These are phyloP conservation scores for Pseudonaja textilis DNA, from an alignment of 2,113 vertebrate species.

Conservation along the genomic window DNA sequence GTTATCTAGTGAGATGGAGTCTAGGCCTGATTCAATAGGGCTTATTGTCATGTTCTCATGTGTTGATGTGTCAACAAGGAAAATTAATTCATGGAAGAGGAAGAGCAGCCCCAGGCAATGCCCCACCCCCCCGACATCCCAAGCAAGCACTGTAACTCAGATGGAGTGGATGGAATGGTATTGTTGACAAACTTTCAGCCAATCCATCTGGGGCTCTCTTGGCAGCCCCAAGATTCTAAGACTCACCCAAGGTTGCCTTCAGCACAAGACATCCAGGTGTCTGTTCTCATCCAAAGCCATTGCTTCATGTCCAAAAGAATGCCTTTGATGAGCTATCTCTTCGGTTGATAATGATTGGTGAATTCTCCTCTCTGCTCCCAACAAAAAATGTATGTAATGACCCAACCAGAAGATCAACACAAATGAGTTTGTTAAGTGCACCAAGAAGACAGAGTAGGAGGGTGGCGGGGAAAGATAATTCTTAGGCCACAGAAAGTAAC, in stretches of 20 bases:
- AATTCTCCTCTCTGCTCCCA: background rate
- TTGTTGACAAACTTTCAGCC: background rate
- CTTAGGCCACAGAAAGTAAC: background rate
- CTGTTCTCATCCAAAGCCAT: background rate
- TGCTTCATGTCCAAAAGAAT: background rate
- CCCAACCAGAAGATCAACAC: background rate
- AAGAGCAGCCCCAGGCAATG: background rate
- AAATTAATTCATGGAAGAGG: background rate
- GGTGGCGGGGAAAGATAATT: accelerated
- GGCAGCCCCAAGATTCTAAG: background rate
- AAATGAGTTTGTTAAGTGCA: background rate
- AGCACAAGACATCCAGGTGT: background rate
- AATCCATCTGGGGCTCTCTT: background rate
- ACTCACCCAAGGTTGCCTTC: background rate
- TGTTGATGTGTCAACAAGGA: background rate
- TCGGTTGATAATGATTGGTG: background rate
- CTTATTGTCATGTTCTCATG: background rate
- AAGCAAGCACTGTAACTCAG: background rate
- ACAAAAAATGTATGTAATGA: background rate
- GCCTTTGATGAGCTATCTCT: background rate
- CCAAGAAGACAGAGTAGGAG: background rate
- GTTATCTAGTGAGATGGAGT: background rate
- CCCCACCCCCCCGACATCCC: background rate
- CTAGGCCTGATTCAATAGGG: background rate
- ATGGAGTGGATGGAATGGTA: background rate